Percentiles rank a stretch among this genome's conserved stretches.
phyloP scores from a whole-genome alignment of 1,140 invertebrate genomes.

The Drosophila ficusphila region DNA sequence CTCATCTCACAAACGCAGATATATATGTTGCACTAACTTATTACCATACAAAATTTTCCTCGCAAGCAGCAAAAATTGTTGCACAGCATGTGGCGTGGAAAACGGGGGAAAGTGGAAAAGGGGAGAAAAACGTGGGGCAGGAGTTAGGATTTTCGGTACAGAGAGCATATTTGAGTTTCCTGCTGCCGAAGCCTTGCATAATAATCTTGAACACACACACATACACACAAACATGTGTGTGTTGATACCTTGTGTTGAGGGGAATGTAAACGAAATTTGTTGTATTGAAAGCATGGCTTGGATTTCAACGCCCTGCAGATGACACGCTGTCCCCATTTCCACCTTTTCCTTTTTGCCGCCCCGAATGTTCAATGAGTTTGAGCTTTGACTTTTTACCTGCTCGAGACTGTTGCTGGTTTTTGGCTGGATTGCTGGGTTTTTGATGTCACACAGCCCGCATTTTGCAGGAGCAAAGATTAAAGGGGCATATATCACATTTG shows the following conservation, averaged over 20 bases:
- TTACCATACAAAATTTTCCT: conserved; percentile 62
- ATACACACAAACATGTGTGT: conserved; percentile 5
- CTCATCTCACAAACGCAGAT: neutral
- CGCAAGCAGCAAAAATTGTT: conserved; percentile 48
- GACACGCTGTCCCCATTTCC: conserved; percentile 17
- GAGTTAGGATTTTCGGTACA: conserved; percentile 29
- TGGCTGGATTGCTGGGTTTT: conserved; percentile 1
- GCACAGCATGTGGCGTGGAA: conserved; percentile 48
- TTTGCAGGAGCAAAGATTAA: conserved; percentile 25
- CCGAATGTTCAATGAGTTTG: conserved; percentile 46
- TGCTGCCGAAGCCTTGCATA: conserved; percentile 52
- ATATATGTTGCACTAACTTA: conserved; percentile 49
- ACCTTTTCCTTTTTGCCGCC: neutral
- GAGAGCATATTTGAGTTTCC: conserved; percentile 56
- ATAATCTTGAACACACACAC: conserved; percentile 52
- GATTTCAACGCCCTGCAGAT: conserved; percentile 55
- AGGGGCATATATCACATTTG: conserved; percentile 36
- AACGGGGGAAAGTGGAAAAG: neutral
- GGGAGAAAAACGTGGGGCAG: neutral
- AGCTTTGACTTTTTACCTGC: conserved; percentile 33
- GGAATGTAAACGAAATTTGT: conserved; percentile 55
- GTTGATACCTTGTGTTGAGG: conserved; percentile 8
- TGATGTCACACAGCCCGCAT: neutral
- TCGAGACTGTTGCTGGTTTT: conserved; percentile 20
- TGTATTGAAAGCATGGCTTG: conserved; percentile 64